phyloP scores from a whole-genome alignment of 2,113 vertebrate genomes.

The Gymnorhina tibicen region DNA sequence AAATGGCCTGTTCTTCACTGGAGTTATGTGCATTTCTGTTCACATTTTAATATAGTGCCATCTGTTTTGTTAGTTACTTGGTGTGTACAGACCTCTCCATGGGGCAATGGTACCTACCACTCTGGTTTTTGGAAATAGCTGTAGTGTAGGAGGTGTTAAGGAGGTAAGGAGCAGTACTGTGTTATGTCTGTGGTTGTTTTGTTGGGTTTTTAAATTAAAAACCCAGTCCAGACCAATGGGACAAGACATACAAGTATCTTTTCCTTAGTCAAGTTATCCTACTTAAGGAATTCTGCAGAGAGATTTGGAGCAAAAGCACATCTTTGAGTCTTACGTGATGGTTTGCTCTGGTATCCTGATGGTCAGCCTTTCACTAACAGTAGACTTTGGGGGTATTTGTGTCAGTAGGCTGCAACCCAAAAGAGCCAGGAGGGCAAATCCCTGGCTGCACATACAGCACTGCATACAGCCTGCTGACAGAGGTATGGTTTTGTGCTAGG shows the following conservation, averaged over 20 bases:
- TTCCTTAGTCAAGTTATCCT: not conserved
- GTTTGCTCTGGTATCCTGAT: not conserved
- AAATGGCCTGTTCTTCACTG: not conserved
- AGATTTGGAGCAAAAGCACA: not conserved
- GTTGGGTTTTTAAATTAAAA: not conserved
- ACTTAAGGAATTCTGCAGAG: not conserved
- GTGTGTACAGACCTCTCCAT: not conserved
- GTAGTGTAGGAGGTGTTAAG: not conserved
- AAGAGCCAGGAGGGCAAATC: not conserved
- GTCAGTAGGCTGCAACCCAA: not conserved
- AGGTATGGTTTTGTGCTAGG: not conserved
- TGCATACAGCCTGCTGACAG: accelerated
- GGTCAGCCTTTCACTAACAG: not conserved
- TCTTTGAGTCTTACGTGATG: not conserved
- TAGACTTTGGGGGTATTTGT: not conserved
- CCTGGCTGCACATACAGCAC: not conserved
- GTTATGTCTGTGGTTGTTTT: not conserved
- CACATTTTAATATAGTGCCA: not conserved
- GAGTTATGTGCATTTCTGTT: not conserved
- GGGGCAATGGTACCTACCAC: not conserved
- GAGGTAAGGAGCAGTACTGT: not conserved
- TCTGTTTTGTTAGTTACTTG: not conserved
- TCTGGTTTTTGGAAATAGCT: not conserved
- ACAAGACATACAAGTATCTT: not conserved
- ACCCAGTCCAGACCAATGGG: not conserved